Evolutionary conservation across 2,113 vertebrate species (phyloP), one percentile per base, ranked within the genome.

Genomic region (Monopterus albus): DNA sequence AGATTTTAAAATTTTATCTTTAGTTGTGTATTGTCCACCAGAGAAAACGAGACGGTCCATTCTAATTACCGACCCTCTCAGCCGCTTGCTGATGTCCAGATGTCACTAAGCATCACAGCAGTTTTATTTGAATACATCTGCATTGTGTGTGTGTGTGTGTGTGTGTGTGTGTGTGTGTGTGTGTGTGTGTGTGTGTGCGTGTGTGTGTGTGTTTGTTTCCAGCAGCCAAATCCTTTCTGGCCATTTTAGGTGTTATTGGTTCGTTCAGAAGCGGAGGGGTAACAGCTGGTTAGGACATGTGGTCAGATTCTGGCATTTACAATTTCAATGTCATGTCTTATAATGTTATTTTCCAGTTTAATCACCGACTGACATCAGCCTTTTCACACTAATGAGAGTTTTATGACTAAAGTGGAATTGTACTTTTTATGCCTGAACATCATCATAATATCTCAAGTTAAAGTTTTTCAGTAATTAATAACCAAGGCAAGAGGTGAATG

Each of bases 281-380:
- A 74, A 75, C 84, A 88, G 81, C 83, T 83, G 81, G 59, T 79
- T 52, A 36, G 73, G 53, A 72, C 78, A 75, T 73, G 76, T 75
- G 82, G 66, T 82, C 78, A 50, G 45, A 72, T 28, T 69, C 66
- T 51, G 78, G 62, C 61, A 72, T 70, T 80, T 57, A 82, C 57
- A 35, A 28, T 74, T 84, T 53, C 18, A 74, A 57, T 26, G 45
- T 83, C 75, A 78, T 40, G 35, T 78, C 29, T 68, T 75, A 78
- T 78, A 75, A 65, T 52, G 52, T 47, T 76, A 14, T 66, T 65
- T 73, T 73, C 7, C 49, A 67, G 25, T 75, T 82, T 84, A 62
- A 84, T 18, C 35, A 28, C 59, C 26, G 10, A 53, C n/a, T 77
- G 70, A 86, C 56, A 60, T 84, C 55, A 71, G 58, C 69, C 57